These are phyloP conservation scores for Virgularia gustaviana DNA, from an alignment of 92 coral and sea anemone genomes.

Conservation along the genomic window DNA sequence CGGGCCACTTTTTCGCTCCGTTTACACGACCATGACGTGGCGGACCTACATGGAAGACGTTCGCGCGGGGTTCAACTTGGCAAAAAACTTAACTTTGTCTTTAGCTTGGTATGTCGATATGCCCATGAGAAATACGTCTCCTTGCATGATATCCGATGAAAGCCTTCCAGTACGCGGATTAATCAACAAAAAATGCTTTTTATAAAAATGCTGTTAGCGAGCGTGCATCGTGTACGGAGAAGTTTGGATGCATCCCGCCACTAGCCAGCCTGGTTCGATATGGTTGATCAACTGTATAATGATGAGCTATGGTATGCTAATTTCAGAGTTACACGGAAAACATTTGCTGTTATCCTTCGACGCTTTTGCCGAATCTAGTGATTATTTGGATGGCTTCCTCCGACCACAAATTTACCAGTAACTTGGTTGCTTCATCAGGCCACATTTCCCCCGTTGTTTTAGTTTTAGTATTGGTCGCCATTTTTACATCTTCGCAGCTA, in stretches of 20 bases:
- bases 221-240: not conserved
- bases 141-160: not conserved
- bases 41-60: not conserved
- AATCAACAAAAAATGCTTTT: not conserved
- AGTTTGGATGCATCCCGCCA: slow-evolving; percentile 6
- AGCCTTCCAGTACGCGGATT: not conserved
- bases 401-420: too few species aligned
- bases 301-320: slow-evolving; percentile 21
- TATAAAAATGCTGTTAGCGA: not conserved
- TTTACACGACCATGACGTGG: too few species aligned
- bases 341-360: not conserved
- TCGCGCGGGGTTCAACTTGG: not conserved
- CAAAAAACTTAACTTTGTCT: not conserved
- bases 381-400: too few species aligned
- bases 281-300: too few species aligned
- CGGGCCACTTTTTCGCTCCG: not conserved
- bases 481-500: too few species aligned
- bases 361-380: too few species aligned
- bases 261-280: not conserved
- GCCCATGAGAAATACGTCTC: not conserved
- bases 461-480: too few species aligned
- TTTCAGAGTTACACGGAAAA: slow-evolving; percentile 1
- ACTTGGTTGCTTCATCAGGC: too few species aligned
- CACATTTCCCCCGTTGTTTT: too few species aligned
- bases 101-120: not conserved